These are phyloP conservation scores for Passerculus sandwichensis DNA, from an alignment of 2,797 vertebrate genomes.

Conservation along the genomic window DNA sequence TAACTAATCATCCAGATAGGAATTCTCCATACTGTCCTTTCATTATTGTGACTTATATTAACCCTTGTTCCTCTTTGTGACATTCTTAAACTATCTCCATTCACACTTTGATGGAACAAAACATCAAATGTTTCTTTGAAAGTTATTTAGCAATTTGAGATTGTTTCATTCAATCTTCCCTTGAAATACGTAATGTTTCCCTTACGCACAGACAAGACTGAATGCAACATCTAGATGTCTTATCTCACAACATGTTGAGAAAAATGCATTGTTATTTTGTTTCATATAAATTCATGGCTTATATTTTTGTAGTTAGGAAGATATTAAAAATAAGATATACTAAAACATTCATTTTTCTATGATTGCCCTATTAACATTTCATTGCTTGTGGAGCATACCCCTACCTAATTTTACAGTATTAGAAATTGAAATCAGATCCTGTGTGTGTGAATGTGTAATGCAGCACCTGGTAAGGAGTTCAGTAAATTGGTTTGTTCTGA, in stretches of 20 bases:
- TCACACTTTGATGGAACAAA: conserved; percentile 22
- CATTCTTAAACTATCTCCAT: neutral
- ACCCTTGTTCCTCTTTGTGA: neutral
- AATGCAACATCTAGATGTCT: neutral
- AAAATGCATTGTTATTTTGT: neutral
- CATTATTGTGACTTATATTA: neutral
- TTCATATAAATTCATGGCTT: neutral
- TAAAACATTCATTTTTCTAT: neutral
- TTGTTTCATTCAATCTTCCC: neutral
- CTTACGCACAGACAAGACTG: neutral
- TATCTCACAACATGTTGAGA: neutral
- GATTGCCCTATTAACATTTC: neutral
- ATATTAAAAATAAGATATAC: neutral
- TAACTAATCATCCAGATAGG: neutral
- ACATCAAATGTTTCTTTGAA: neutral
- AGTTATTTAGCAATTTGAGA: conserved; percentile 33
- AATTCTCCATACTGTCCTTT: neutral
- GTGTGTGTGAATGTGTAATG: neutral
- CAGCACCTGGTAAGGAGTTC: neutral
- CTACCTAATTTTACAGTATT: neutral
- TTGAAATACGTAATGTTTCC: conserved; percentile 11
- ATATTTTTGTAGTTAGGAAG: neutral
- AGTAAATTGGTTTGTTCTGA: neutral
- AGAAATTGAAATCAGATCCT: neutral
- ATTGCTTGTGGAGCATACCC: neutral